Evolutionary conservation across 1,140 invertebrate genomes (phyloP), one percentile per base, ranked within the genome.

Genomic region (Eumaeus atala): DNA sequence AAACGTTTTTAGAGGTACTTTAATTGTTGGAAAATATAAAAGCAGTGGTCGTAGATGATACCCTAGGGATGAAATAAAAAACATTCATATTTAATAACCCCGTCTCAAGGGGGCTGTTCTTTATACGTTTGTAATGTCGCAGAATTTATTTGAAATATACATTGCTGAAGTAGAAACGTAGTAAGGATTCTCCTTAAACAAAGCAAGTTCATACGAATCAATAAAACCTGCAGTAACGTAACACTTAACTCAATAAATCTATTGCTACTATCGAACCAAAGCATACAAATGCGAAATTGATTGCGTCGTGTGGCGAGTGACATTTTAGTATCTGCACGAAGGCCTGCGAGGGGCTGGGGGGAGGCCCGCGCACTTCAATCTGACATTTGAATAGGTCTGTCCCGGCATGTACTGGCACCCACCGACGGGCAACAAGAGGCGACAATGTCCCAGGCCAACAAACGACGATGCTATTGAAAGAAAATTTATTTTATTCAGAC

Each of bases 241-340:
- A 60, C 52, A 56, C 44, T 44, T 42, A 11, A 66, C 72, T 58
- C 71, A 70, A 82, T 81, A 84, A 77, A 81, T 80, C 74, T 72
- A 74, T 72, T 77, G 53, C 57, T 64, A 72, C 66, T 79, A 84
- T 81, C 72, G 69, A 71, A 66, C 66, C 71, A 70, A 66, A 68
- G 75, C 67, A 74, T 81, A 86, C 83, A 84, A 86, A 86, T 86
- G 77, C 69, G 83, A 86, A 83, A 86, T 86, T 86, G 83, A 86
- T 86, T 86, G 77, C 83, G 70, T 83, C 74, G 77, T 82, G 76
- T 77, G 74, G 74, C 78, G 73, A 82, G 73, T 81, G 81, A 86
- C 80, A 86, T 84, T 86, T 84, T 72, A 83, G 80, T 74, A 74
- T 77, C 68, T 61, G 64, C 58, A 61, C 51, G 63, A 59, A 54